Evolutionary conservation across 2,113 vertebrate genomes (phyloP).

Genomic region (Hoplias malabaricus): DNA sequence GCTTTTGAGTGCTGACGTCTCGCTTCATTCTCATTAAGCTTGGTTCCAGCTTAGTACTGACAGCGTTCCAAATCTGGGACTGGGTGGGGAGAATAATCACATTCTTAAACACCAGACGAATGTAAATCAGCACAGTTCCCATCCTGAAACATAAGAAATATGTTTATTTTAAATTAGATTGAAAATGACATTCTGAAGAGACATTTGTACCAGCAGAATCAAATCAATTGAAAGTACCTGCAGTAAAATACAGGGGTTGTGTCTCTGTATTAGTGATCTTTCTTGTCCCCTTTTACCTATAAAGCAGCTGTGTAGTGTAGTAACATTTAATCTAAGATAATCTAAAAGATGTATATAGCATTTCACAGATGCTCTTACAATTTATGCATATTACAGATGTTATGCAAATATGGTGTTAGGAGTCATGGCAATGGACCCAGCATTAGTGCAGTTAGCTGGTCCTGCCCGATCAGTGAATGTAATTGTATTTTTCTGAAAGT

Average conservation of each 20-base stretch:
- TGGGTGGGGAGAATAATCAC: constrained; percentile 18
- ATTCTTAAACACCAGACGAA: constrained; percentile 32
- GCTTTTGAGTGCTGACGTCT: background rate
- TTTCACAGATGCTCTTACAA: too few species aligned
- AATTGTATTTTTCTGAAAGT: too few species aligned
- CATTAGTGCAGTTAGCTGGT: too few species aligned
- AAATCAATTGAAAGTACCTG: background rate
- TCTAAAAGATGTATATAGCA: too few species aligned
- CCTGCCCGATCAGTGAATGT: too few species aligned
- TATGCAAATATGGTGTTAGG: too few species aligned
- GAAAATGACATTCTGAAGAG: background rate
- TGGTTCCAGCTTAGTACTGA: constrained; percentile 1
- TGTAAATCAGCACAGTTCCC: constrained; percentile 22
- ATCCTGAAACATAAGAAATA: constrained; percentile 9
- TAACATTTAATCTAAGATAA: too few species aligned
- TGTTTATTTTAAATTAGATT: background rate
- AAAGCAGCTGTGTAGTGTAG: too few species aligned
- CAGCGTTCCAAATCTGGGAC: background rate
- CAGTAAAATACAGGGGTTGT: too few species aligned
- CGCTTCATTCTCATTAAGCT: constrained; percentile 2
- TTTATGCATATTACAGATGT: too few species aligned
- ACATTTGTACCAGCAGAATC: background rate
- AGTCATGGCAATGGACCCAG: too few species aligned
- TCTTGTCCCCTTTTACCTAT: too few species aligned
- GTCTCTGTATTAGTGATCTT: background rate